These are phyloP conservation scores for Myrmophylax atrothorax DNA, from an alignment of 2,113 vertebrate genomes.

Conservation along the genomic window DNA sequence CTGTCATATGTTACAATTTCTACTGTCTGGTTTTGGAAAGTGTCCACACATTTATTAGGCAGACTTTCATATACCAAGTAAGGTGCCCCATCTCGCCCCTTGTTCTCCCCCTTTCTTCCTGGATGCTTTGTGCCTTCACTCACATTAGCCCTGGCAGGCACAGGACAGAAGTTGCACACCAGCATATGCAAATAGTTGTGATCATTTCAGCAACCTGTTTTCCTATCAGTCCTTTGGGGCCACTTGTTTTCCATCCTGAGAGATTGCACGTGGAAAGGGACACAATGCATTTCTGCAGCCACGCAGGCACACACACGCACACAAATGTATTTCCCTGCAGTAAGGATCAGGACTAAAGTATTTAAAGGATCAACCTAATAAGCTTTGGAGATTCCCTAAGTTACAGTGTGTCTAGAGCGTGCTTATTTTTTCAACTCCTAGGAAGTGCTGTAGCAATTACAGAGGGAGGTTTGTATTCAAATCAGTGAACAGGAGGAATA, in stretches of 20 bases:
- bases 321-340: not conserved
- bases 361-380: constrained; percentile 36
- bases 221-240: not conserved
- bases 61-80: not conserved
- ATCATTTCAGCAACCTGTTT: not conserved
- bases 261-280: not conserved
- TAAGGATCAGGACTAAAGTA: not conserved
- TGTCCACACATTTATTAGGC: not conserved
- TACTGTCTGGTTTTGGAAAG: not conserved
- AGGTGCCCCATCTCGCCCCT: not conserved
- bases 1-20: not conserved
- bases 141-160: not conserved
- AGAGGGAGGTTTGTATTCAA: not conserved
- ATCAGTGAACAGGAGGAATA: not conserved
- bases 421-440: not conserved
- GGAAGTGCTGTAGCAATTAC: not conserved
- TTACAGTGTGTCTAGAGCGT: not conserved
- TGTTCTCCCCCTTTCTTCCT: not conserved
- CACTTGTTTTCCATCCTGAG: not conserved
- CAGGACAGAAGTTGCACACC: not conserved
- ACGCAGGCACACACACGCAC: not conserved
- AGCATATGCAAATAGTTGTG: not conserved
- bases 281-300: not conserved
- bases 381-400: not conserved
- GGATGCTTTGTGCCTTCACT: not conserved